phyloP scores from a whole-genome alignment of 2,113 vertebrate genomes.

The Carlito syrichta region DNA sequence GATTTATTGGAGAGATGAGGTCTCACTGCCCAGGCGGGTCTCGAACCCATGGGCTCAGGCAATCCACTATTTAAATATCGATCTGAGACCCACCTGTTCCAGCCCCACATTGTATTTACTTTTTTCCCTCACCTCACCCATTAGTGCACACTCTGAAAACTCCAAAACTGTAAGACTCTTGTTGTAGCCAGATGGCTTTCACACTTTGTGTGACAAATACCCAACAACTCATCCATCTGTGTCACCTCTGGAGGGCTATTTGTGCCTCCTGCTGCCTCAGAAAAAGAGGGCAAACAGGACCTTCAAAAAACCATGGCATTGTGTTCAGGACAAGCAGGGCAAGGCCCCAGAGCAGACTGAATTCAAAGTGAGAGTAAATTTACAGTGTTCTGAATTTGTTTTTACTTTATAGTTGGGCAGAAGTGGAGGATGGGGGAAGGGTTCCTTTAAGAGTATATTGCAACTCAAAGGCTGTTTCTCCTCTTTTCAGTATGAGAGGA shows the following conservation, averaged over 20 bases:
- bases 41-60: too few relatives aligned
- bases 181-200: neutral
- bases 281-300: neutral
- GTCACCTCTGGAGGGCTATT: neutral
- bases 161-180: neutral
- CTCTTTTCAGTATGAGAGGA: neutral
- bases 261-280: neutral
- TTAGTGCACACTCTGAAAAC: neutral
- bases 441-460: neutral
- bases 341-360: neutral
- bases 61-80: neutral
- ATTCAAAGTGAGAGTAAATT: neutral
- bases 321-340: neutral
- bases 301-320: neutral
- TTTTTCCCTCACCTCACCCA: neutral
- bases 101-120: neutral
- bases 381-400: neutral
- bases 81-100: accelerated
- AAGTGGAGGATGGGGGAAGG: neutral
- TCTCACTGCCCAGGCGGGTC: too few relatives aligned
- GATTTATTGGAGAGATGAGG: too few relatives aligned
- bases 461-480: neutral
- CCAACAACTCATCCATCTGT: too few relatives aligned
- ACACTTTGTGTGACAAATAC: neutral
- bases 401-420: neutral